Percentiles rank a stretch among this genome's conserved stretches.
These are phyloP conservation scores for Lepilemur ruficaudatus DNA, from an alignment of 2,797 vertebrate genomes.

Conservation along the genomic window DNA sequence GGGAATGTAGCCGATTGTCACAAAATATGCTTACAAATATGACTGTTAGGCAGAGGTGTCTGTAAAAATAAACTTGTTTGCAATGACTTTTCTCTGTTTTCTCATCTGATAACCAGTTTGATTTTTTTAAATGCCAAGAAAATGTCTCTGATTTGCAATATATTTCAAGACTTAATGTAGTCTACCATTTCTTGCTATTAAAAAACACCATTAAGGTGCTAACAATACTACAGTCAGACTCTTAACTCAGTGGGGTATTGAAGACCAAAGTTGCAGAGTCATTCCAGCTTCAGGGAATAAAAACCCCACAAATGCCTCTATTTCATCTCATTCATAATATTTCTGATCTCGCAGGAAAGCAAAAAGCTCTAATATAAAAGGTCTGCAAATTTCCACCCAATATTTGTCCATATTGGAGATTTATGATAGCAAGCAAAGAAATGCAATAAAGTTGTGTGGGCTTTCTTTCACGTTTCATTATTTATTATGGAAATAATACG, in stretches of 20 bases:
- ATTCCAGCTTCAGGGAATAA: not conserved
- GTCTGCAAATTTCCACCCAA: not conserved
- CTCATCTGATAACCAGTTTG: not conserved
- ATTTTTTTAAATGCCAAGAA: not conserved
- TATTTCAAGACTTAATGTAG: constrained; percentile 13
- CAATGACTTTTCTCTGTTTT: not conserved
- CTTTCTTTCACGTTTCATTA: constrained; percentile 33
- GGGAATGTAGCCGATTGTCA: not conserved
- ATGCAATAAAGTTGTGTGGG: not conserved
- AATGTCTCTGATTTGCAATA: not conserved
- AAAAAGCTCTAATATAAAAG: not conserved
- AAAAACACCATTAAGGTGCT: not conserved
- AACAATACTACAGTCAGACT: not conserved
- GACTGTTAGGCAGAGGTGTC: not conserved
- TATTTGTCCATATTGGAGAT: not conserved
- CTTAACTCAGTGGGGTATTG: not conserved
- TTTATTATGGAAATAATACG: constrained; percentile 54
- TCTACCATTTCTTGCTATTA: constrained; percentile 8
- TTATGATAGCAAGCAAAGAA: constrained; percentile 28
- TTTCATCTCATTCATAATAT: not conserved
- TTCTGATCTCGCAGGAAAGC: not conserved
- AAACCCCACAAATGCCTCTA: not conserved
- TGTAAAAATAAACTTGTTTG: not conserved
- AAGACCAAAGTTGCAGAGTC: not conserved
- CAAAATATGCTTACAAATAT: not conserved